Base-by-base conservation (phyloP, 2,797 vertebrate genomes). In the Leuciscus waleckii region DNA sequence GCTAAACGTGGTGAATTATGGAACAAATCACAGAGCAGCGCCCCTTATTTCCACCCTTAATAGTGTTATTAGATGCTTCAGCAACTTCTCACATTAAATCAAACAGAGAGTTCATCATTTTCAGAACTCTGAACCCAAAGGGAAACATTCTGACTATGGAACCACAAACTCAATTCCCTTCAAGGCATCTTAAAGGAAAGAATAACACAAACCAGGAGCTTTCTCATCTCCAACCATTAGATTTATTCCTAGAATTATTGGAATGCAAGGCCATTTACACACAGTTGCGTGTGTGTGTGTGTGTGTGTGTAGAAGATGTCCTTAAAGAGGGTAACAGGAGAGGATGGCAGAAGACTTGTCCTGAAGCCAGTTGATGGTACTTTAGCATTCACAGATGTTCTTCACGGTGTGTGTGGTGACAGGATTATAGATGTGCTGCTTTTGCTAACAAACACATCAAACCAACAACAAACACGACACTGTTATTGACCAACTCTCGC, bases 101-200 rank as follows among this genome's bases (percentile, higher is more conserved):
- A 90, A 87, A 89, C n/a, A 43, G 70, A 82, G 87, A 85, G 81
- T 88, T 84, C 88, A 89, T 80, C 81, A 82, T 88, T 87, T 88
- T 88, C 49, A 80, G 82, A 76, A 58, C 65, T 63, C 54, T 78
- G 74, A 35, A 85, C 77, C 86, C 86, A 87, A 77, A 85, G 78
- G 74, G 74, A 86, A 80, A 39, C 43, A 86, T 75, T 83, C 41
- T n/a, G 35, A 81, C 79, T 61, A 79, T 78, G 85, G 79, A 90
- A 77, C 74, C 70, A 80, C 13, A 73, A 78, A 78, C 69, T 80
- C 70, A 80, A 71, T 88, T 88, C 78, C 54, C 80, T 83, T 67
- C 9, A 74, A 56, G 4, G 83, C 21, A 7, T 80, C 79, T 74
- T 49, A 39, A 84, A 74, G 19, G 46, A 56, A 78, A 73, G 67